Base-by-base conservation (phyloP, 2,888 invertebrate genomes). In the Agonopterix heracliana region DNA sequence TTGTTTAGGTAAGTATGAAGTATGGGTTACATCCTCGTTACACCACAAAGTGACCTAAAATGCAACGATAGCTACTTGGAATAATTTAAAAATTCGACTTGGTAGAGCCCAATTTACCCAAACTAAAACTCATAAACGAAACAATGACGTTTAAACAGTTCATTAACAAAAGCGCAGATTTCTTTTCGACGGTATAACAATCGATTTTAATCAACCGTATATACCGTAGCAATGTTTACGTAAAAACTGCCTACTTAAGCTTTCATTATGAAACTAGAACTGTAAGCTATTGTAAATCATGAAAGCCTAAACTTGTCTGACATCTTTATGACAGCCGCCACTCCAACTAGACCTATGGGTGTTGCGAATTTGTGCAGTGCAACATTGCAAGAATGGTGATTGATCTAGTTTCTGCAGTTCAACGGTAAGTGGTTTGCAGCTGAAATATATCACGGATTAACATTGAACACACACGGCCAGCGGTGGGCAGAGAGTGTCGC, bases 401-500 rank as follows among this genome's bases (percentile, higher is more conserved):
- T 43, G 53, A 51, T 51, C 52, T 12, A 41, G 41, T 41, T 41
- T 11, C 49, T 46, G 55, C 52, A 51, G 79, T 65, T 68, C 74
- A 64, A 54, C 50, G 46, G 64, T 58, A 58, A 63, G 58, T 69
- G 72, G 75, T 63, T 66, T 57, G 54, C 41, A 49, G 53, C 57
- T 61, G 66, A 71, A 72, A 74, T 68, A 68, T 74, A 78, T 74
- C 72, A 71, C 69, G 75, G 78, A 74, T 79, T 78, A 78, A 74
- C 78, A 81, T 81, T 78, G 70, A 61, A 74, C 79, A 80, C 75
- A 78, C 74, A 71, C 72, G 74, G 71, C 64, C 61, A 66, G 70
- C 68, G 74, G 81, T 78, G 82, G 78, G 77, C 78, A 77, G 77
- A 74, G 73, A 75, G 65, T 68, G 74, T 69, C 67, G 66, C 64